A percentile compares a stretch with the other conserved stretches of the same genome.
phyloP scores from a whole-genome alignment of 2,797 vertebrate genomes.

The Rallus crepitans region DNA sequence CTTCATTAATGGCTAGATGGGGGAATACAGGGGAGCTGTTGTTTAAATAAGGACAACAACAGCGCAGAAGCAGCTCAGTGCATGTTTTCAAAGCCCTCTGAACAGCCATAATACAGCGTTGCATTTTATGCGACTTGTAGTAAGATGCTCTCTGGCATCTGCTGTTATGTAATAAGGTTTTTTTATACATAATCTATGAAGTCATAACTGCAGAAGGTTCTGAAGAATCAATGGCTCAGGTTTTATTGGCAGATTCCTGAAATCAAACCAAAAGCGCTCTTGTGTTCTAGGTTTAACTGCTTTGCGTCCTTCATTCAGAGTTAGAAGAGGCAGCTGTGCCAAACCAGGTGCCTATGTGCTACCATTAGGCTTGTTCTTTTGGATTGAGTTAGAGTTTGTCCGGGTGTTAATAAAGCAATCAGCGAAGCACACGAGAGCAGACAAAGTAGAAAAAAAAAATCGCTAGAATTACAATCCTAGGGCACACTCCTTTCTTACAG shows the following conservation, averaged over 20 bases:
- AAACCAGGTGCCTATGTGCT: slow-evolving; percentile 70
- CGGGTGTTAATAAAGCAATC: slow-evolving; percentile 79
- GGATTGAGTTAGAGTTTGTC: slow-evolving; percentile 73
- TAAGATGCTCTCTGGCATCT: slow-evolving; percentile 85
- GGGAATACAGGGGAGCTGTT: slow-evolving; percentile 99
- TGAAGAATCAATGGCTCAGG: slow-evolving; percentile 90
- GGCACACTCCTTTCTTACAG: slow-evolving; percentile 61
- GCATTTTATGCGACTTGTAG: slow-evolving; percentile 85
- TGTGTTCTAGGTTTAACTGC: slow-evolving; percentile 87
- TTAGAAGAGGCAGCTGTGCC: slow-evolving; percentile 77
- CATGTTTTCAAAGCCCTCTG: slow-evolving; percentile 88
- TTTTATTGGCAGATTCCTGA: slow-evolving; percentile 92
- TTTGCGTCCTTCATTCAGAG: slow-evolving; percentile 82
- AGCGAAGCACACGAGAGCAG: slow-evolving; percentile 77
- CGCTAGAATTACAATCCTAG: slow-evolving; percentile 57
- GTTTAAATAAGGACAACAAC: slow-evolving; percentile 97
- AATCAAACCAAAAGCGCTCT: slow-evolving; percentile 92
- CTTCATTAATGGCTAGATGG: slow-evolving; percentile 99
- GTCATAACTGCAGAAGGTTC: slow-evolving; percentile 88
- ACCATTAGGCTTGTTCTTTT: slow-evolving; percentile 65
- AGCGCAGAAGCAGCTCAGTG: slow-evolving; percentile 93
- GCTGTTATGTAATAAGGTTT: slow-evolving; percentile 84
- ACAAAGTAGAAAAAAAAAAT: slow-evolving; percentile 63
- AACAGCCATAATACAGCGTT: slow-evolving; percentile 86
- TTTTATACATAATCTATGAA: slow-evolving; percentile 86